phyloP scores from a whole-genome alignment of 2,113 vertebrate species.

The Crypturellus undulatus region DNA sequence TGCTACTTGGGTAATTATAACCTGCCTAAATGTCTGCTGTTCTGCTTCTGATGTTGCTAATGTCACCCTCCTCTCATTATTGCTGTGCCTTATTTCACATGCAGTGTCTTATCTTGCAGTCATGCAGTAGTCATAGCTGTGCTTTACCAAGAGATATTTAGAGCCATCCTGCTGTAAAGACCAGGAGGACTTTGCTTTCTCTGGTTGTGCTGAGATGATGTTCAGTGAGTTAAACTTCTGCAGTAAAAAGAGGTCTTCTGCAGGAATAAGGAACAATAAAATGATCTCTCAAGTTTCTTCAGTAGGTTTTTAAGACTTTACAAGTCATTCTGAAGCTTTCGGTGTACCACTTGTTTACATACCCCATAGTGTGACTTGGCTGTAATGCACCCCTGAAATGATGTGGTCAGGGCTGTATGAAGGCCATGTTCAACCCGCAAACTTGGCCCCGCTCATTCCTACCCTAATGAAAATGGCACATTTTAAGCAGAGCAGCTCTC shows the following conservation, averaged over 20 bases:
- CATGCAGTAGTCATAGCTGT: background rate
- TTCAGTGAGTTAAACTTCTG: background rate
- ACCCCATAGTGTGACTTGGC: background rate
- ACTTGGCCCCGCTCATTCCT: background rate
- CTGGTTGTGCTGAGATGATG: background rate
- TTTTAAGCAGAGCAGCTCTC: background rate
- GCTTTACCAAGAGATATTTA: background rate
- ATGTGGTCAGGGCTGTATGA: background rate
- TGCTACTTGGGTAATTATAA: slow-evolving; percentile 34
- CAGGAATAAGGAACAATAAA: background rate
- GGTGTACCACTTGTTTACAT: background rate
- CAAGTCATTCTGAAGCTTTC: background rate
- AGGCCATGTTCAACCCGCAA: background rate
- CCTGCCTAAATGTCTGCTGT: background rate
- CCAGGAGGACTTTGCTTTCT: background rate
- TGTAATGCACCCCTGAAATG: background rate
- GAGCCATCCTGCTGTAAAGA: background rate
- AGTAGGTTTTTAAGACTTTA: background rate
- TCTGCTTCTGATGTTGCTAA: background rate
- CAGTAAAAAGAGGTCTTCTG: background rate
- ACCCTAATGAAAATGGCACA: background rate
- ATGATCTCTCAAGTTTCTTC: background rate
- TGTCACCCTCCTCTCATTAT: background rate
- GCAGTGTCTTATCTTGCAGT: background rate
- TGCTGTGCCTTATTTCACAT: background rate